Evolutionary conservation across 2,888 invertebrate species (phyloP).

Genomic region (Drosophila eohydei): DNA sequence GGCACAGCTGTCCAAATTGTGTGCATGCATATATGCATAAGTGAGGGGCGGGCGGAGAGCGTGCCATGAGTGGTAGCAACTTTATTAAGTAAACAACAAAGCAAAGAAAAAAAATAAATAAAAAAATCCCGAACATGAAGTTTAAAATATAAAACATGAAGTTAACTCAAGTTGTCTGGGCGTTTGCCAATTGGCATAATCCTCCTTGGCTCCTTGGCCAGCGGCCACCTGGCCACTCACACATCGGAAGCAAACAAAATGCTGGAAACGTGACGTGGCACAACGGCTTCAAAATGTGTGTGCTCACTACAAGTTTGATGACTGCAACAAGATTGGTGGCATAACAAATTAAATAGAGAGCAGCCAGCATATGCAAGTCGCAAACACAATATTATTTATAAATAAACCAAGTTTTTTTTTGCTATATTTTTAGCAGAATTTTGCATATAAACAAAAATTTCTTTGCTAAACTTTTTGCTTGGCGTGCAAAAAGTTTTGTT

Average conservation of each 20-base stretch:
- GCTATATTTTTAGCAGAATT: not conserved
- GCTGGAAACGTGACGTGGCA: conserved; percentile 54
- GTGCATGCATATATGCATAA: conserved; percentile 36
- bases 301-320: not conserved
- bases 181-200: conserved; percentile 26
- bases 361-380: not conserved
- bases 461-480: conserved; percentile 1
- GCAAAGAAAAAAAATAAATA: not conserved
- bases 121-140: not conserved
- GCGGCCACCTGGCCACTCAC: conserved; percentile 1
- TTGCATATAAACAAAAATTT: not conserved
- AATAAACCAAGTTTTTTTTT: not conserved
- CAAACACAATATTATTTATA: conserved; percentile 6
- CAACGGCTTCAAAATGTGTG: conserved; percentile 23
- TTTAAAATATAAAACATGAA: conserved; percentile 22
- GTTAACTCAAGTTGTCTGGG: conserved; percentile 38
- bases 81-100: conserved; percentile 51
- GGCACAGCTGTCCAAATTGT: conserved; percentile 46
- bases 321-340: not conserved
- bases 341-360: conserved; percentile 1
- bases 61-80: not conserved
- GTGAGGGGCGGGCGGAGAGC: not conserved
- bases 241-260: conserved; percentile 37
- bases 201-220: conserved; percentile 23
- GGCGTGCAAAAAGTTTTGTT: conserved; percentile 29